Conservation (phyloP, 2,113 vertebrate species). For the Meleagris gallopavo region DNA sequence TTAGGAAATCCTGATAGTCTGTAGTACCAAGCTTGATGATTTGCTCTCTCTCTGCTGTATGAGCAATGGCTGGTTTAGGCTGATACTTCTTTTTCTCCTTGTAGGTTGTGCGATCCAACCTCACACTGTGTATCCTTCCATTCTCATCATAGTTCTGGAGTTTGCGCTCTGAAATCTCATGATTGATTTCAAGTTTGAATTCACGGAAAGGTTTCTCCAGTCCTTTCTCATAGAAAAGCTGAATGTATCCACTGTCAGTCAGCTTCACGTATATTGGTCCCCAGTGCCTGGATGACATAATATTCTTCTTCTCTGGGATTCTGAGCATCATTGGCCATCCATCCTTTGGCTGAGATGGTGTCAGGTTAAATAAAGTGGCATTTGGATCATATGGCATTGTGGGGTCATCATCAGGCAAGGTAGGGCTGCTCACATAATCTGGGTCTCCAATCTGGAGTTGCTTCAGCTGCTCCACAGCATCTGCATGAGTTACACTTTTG, state of each 20-base stretch:
- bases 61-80: constrained; percentile 84
- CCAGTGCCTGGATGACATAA: constrained; percentile 95
- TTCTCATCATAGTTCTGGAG: constrained; percentile 90
- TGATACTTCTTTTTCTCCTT: constrained; percentile 90
- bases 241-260: constrained; percentile 77
- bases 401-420: constrained; percentile 83
- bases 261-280: constrained; percentile 89
- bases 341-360: constrained; percentile 75
- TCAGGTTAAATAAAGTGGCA: constrained; percentile 50
- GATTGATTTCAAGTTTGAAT: constrained; percentile 83
- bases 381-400: constrained; percentile 67
- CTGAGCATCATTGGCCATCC: constrained; percentile 93
- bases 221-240: constrained; percentile 89
- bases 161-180: constrained; percentile 87
- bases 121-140: constrained; percentile 86
- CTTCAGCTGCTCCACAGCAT: constrained; percentile 84
- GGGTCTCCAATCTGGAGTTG: constrained; percentile 84
- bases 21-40: constrained; percentile 88
- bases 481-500: constrained; percentile 64
- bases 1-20: constrained; percentile 86
- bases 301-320: constrained; percentile 93
- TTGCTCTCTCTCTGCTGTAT: constrained; percentile 84
- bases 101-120: constrained; percentile 86
- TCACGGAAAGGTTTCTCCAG: constrained; percentile 89
- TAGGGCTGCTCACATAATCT: constrained; percentile 62